phyloP scores from a whole-genome alignment of 2,888 invertebrate genomes.

The Icerya purchasi region DNA sequence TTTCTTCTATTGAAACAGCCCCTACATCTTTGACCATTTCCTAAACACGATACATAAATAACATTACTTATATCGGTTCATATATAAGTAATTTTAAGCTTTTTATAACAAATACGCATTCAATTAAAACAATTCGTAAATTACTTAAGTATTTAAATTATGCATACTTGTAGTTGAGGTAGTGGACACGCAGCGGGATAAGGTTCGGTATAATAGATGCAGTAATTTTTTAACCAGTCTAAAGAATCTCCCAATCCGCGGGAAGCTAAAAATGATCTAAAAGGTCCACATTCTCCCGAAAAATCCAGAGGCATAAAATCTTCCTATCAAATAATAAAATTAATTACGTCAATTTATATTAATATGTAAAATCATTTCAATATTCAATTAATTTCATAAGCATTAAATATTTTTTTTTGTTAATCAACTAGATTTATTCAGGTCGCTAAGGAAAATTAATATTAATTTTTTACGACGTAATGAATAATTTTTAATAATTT shows the following conservation, averaged over 20 bases:
- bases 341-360: too few species aligned
- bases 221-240: constrained; percentile 7
- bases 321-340: too few species aligned
- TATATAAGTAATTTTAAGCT: background rate
- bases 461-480: too few species aligned
- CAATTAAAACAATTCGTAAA: too few species aligned
- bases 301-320: constrained; percentile 9
- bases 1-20: background rate
- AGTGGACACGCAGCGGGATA: constrained; percentile 6
- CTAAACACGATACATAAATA: background rate
- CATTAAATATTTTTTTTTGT: too few species aligned
- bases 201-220: constrained; percentile 7
- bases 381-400: too few species aligned
- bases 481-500: too few species aligned
- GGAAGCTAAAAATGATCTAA: constrained; percentile 1
- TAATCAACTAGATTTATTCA: too few species aligned
- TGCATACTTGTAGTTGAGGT: constrained; percentile 4
- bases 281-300: constrained; percentile 9
- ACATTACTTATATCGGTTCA: background rate
- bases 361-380: too few species aligned
- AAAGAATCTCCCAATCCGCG: constrained; percentile 5
- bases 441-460: too few species aligned
- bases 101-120: too few species aligned
- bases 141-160: background rate
- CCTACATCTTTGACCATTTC: background rate